Conservation (phyloP, 1,140 invertebrate species). For the Saccostrea echinata region DNA sequence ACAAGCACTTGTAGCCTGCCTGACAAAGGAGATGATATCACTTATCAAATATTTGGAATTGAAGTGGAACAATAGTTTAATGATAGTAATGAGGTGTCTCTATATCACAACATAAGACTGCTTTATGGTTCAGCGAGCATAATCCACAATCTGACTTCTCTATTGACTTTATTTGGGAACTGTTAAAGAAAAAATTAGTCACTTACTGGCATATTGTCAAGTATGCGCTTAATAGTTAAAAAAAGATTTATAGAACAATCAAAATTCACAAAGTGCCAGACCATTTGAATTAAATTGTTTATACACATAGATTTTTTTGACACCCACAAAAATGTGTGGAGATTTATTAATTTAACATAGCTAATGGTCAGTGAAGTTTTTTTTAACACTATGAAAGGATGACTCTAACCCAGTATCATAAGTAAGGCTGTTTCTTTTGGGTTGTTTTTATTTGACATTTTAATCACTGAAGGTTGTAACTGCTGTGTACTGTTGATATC, state of each 20-base stretch:
- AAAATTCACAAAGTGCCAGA: background rate
- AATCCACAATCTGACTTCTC: background rate
- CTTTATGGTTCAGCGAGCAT: slow-evolving; percentile 4
- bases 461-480: background rate
- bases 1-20: slow-evolving; percentile 25
- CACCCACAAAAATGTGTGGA: background rate
- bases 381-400: background rate
- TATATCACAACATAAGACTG: background rate
- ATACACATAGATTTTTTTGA: background rate
- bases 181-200: background rate
- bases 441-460: background rate
- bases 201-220: slow-evolving; percentile 18
- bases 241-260: background rate
- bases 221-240: background rate
- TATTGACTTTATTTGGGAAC: slow-evolving; percentile 34
- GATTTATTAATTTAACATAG: background rate
- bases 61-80: slow-evolving; percentile 34
- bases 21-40: slow-evolving; percentile 36
- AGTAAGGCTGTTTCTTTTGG: background rate
- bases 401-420: background rate
- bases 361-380: background rate
- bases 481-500: background rate
- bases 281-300: background rate
- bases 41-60: slow-evolving; percentile 23
- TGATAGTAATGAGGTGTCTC: slow-evolving; percentile 20